These are phyloP conservation scores for Nyctereutes procyonoides DNA, from an alignment of 2,113 vertebrate genomes.

Conservation along the genomic window DNA sequence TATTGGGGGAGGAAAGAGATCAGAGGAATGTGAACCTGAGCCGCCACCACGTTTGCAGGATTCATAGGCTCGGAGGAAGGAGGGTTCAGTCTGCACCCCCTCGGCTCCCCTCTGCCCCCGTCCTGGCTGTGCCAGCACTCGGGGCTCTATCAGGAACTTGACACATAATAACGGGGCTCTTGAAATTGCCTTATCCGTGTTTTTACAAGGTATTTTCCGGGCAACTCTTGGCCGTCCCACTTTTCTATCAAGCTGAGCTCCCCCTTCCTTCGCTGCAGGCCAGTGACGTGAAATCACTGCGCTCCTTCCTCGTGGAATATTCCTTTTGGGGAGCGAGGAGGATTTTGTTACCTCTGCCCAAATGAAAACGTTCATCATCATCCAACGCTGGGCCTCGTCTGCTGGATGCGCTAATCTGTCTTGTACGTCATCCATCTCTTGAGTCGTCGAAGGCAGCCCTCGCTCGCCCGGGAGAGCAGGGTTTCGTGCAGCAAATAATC, in stretches of 20 bases:
- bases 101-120: background rate
- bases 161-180: background rate
- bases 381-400: background rate
- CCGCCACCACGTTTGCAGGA: fast-evolving
- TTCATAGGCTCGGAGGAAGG: fast-evolving
- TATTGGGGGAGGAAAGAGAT: too few species aligned
- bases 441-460: fast-evolving
- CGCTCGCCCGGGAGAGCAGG: fast-evolving
- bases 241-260: background rate
- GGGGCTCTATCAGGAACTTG: background rate
- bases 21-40: fast-evolving
- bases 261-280: background rate
- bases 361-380: background rate
- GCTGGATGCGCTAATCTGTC: background rate
- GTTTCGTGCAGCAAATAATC: fast-evolving
- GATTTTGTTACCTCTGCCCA: background rate
- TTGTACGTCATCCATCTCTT: background rate
- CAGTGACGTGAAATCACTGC: fast-evolving
- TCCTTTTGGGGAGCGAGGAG: fast-evolving
- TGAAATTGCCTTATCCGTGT: background rate
- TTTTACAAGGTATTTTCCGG: background rate
- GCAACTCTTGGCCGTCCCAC: background rate
- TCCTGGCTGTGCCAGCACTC: fast-evolving
- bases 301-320: background rate
- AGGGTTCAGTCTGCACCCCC: fast-evolving